Percentiles rank a stretch among this genome's conserved stretches.
Evolutionary conservation across 2,113 vertebrate species (phyloP).

Genomic region (Catagonus wagneri): DNA sequence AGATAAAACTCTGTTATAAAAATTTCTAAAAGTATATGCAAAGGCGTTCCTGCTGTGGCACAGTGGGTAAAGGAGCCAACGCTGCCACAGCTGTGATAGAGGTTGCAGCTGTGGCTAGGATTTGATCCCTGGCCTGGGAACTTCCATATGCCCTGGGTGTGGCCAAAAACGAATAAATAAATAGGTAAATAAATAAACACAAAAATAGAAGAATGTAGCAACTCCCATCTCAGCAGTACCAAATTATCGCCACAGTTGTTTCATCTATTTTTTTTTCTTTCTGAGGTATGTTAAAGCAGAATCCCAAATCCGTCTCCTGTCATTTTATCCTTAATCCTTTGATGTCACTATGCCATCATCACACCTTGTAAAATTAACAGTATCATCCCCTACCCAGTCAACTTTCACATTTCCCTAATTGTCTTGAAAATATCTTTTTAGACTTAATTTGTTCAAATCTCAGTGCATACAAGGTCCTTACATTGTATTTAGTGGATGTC

Average conservation of each 20-base stretch:
- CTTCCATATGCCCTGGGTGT: too few relatives aligned
- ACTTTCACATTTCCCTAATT: conserved; percentile 19
- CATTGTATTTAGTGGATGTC: neutral
- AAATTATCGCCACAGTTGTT: neutral
- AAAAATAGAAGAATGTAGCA: neutral
- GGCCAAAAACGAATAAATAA: too few relatives aligned
- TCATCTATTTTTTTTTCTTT: neutral
- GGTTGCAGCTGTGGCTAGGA: too few relatives aligned
- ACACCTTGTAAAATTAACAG: neutral
- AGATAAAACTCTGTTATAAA: conserved; percentile 26
- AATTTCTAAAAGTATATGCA: neutral
- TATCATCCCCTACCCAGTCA: neutral
- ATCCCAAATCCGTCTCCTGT: neutral
- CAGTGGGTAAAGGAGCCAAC: too few relatives aligned
- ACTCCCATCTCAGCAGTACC: neutral
- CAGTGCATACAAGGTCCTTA: neutral
- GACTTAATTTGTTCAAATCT: conserved; percentile 45
- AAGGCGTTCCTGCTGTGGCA: too few relatives aligned
- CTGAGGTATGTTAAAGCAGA: conserved; percentile 18
- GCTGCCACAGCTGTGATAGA: too few relatives aligned
- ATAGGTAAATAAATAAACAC: neutral
- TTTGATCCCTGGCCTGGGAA: too few relatives aligned
- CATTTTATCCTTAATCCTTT: conserved; percentile 1
- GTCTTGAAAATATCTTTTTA: conserved; percentile 35
- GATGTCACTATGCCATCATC: neutral